Conservation (phyloP, 2,888 invertebrate species). For the Lasioglossum calceatum region DNA sequence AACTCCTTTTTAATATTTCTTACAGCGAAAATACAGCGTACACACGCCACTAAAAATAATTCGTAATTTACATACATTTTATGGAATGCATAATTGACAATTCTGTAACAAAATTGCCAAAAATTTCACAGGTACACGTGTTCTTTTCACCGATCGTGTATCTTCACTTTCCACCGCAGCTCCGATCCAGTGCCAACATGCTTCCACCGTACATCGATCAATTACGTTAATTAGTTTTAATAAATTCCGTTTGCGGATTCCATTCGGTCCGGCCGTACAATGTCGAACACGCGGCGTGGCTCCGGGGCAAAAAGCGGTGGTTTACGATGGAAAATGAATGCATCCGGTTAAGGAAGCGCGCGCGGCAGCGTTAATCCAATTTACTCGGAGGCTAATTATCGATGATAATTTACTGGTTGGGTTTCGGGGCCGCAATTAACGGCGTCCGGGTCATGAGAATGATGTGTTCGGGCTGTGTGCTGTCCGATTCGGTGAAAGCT, state of each 20-base stretch:
- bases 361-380: slow-evolving; percentile 3
- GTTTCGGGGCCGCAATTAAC: slow-evolving; percentile 11
- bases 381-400: slow-evolving; percentile 12
- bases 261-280: not conserved
- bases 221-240: slow-evolving; percentile 4
- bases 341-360: not conserved
- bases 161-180: not conserved
- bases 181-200: not conserved
- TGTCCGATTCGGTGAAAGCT: slow-evolving; percentile 34
- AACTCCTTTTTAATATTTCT: not conserved
- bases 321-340: not conserved
- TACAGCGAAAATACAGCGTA: not conserved
- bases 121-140: not conserved
- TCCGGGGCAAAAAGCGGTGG: not conserved
- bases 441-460: slow-evolving; percentile 14
- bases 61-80: not conserved
- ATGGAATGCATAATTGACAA: not conserved
- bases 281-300: not conserved
- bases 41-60: not conserved
- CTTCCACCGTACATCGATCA: not conserved
- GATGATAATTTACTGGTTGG: not conserved
- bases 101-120: not conserved
- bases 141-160: not conserved
- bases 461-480: slow-evolving; percentile 20
- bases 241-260: slow-evolving; percentile 13